A percentile compares a stretch with the other conserved stretches of the same genome.
phyloP scores from a whole-genome alignment of 37 sponge, comb jelly and placozoan species.

The Agelas oroides region DNA sequence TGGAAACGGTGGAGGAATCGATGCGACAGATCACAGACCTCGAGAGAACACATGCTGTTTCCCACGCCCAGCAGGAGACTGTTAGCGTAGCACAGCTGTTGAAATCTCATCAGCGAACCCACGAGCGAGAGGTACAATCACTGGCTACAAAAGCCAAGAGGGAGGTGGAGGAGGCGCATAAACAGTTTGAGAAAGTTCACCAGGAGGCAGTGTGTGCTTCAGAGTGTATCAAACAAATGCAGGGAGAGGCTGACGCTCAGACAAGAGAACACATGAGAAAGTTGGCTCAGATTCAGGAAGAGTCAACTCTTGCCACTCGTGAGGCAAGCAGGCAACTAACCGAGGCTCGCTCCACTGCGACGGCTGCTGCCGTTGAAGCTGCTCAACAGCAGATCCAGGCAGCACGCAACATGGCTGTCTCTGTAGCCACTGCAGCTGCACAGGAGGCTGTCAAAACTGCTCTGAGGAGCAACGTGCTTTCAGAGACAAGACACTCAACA shows the following conservation, averaged over 20 bases:
- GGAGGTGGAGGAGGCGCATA: constrained; percentile 13
- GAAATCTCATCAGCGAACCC: constrained; percentile 40
- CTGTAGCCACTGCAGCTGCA: constrained; percentile 66
- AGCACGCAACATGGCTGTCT: constrained; percentile 51
- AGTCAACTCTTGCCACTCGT: constrained; percentile 13
- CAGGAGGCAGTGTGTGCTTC: background rate
- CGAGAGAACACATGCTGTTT: constrained; percentile 52
- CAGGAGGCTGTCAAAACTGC: constrained; percentile 54
- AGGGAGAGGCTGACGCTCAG: background rate
- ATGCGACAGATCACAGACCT: constrained; percentile 59
- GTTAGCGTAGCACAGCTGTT: constrained; percentile 67
- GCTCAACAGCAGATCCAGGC: constrained; percentile 50
- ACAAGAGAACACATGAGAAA: constrained; percentile 3
- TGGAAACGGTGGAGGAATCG: constrained; percentile 70
- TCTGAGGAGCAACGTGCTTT: background rate
- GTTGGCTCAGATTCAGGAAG: constrained; percentile 27
- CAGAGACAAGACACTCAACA: too few species aligned
- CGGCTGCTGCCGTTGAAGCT: constrained; percentile 25
- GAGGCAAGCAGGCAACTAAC: constrained; percentile 37
- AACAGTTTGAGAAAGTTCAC: constrained; percentile 16
- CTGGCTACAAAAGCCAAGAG: constrained; percentile 1
- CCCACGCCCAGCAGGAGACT: constrained; percentile 72
- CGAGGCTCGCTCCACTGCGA: constrained; percentile 48
- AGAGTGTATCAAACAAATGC: constrained; percentile 4
- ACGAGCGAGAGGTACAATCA: constrained; percentile 16